phyloP scores from a whole-genome alignment of 2,888 invertebrate species.

The Sialis fuliginosa region DNA sequence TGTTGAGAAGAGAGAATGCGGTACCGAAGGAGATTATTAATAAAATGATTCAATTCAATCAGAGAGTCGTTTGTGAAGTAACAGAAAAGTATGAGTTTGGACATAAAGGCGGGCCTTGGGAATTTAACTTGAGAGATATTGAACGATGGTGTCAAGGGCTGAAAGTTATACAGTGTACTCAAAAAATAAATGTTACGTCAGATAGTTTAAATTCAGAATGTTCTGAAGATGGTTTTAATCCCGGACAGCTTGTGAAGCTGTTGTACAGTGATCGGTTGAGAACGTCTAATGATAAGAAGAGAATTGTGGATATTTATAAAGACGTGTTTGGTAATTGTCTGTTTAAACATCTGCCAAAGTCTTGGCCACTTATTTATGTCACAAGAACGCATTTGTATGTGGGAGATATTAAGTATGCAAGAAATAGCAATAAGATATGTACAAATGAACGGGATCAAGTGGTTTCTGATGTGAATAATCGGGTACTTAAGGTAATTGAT shows the following conservation, averaged over 20 bases:
- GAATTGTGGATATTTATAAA: slow-evolving; percentile 34
- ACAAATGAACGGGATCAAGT: too few relatives aligned
- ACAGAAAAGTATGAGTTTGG: slow-evolving; percentile 50
- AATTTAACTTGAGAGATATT: slow-evolving; percentile 92
- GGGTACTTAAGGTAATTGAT: too few relatives aligned
- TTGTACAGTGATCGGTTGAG: slow-evolving; percentile 82
- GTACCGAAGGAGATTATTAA: slow-evolving; percentile 40
- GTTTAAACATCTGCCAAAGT: slow-evolving; percentile 7
- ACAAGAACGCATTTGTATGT: slow-evolving; percentile 38
- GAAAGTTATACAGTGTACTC: not conserved
- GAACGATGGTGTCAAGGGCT: slow-evolving; percentile 80
- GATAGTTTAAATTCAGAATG: not conserved
- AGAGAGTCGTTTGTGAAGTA: slow-evolving; percentile 43
- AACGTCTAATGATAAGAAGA: slow-evolving; percentile 53
- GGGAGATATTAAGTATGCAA: slow-evolving; percentile 40
- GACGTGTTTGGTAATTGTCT: slow-evolving; percentile 27
- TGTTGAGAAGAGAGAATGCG: slow-evolving; percentile 41
- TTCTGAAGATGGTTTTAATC: slow-evolving; percentile 18
- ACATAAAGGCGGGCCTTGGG: slow-evolving; percentile 79
- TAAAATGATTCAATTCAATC: slow-evolving; percentile 66
- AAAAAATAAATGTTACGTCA: not conserved
- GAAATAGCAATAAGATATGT: slow-evolving; percentile 15
- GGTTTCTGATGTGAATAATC: too few relatives aligned
- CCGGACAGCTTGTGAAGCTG: slow-evolving; percentile 50
- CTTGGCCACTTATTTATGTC: slow-evolving; percentile 37